phyloP scores from a whole-genome alignment of 1,140 invertebrate species.

The Anagrus nilaparvatae region DNA sequence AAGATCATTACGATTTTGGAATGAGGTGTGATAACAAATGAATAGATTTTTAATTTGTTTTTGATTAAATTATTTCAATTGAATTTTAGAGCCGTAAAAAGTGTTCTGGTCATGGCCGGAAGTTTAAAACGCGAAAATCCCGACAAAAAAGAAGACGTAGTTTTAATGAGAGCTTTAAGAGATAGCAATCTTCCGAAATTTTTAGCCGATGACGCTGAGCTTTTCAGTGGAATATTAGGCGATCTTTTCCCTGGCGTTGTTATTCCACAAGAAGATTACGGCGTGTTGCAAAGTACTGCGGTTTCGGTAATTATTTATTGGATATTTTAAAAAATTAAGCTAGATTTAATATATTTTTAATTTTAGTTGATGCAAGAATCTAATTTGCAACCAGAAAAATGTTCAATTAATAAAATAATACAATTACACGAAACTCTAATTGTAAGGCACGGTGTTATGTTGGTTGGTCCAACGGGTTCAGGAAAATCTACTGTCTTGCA shows the following conservation, averaged over 20 bases:
- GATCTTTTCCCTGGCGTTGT: constrained; percentile 81
- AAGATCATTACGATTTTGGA: constrained; percentile 90
- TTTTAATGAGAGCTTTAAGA: constrained; percentile 70
- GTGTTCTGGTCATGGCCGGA: constrained; percentile 75
- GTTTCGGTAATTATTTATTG: constrained; percentile 26
- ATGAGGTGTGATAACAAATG: constrained; percentile 60
- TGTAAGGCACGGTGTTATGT: constrained; percentile 87
- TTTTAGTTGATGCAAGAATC: constrained; percentile 40
- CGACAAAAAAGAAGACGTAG: constrained; percentile 68
- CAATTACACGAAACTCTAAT: constrained; percentile 87
- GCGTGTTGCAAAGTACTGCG: constrained; percentile 53
- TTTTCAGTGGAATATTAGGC: constrained; percentile 76
- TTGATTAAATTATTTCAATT: constrained; percentile 3
- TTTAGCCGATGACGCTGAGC: constrained; percentile 68
- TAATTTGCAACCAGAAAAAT: constrained; percentile 50
- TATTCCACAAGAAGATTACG: constrained; percentile 71
- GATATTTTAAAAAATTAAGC: constrained; percentile 1
- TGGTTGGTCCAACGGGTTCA: constrained; percentile 80
- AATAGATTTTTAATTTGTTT: constrained; percentile 6
- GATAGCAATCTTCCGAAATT: constrained; percentile 93
- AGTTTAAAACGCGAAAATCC: constrained; percentile 77
- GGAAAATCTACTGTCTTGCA: constrained; percentile 66
- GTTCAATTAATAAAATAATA: constrained; percentile 66
- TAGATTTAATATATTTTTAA: constrained; percentile 6
- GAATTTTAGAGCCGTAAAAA: constrained; percentile 45